Percentiles rank a stretch among this genome's conserved stretches.
These are phyloP conservation scores for Glaucidium brasilianum DNA, from an alignment of 2,113 vertebrate genomes.

Conservation along the genomic window DNA sequence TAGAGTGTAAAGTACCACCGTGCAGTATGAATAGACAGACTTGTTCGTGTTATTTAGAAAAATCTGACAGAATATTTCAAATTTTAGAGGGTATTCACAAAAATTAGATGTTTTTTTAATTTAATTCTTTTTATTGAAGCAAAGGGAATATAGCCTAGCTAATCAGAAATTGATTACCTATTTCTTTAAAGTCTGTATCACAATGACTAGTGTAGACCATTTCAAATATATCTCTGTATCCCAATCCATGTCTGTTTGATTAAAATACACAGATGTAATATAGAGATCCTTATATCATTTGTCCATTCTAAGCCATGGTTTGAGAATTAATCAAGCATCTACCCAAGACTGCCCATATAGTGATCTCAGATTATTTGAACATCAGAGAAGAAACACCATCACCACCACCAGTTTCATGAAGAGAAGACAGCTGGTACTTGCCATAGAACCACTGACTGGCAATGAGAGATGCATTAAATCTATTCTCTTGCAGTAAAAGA, in stretches of 20 bases:
- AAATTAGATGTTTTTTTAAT: background rate
- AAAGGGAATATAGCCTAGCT: background rate
- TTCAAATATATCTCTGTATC: background rate
- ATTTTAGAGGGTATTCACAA: background rate
- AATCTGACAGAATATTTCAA: background rate
- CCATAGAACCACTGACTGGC: background rate
- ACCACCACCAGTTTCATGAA: background rate
- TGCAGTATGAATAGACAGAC: background rate
- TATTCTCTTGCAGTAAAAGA: background rate
- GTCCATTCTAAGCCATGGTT: background rate
- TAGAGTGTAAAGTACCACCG: background rate
- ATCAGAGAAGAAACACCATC: background rate
- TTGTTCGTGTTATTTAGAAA: background rate
- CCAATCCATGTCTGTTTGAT: background rate
- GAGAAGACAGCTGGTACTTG: background rate
- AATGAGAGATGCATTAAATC: background rate
- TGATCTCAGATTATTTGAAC: background rate
- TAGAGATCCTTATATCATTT: background rate
- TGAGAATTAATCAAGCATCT: background rate
- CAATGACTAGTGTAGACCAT: background rate
- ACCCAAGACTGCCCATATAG: background rate
- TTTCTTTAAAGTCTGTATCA: background rate
- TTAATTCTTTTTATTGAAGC: background rate
- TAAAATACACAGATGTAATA: background rate
- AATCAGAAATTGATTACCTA: background rate